Evolutionary conservation across 2,888 invertebrate genomes (phyloP), one percentile per base, ranked within the genome.

Genomic region (Lamproptera curius): DNA sequence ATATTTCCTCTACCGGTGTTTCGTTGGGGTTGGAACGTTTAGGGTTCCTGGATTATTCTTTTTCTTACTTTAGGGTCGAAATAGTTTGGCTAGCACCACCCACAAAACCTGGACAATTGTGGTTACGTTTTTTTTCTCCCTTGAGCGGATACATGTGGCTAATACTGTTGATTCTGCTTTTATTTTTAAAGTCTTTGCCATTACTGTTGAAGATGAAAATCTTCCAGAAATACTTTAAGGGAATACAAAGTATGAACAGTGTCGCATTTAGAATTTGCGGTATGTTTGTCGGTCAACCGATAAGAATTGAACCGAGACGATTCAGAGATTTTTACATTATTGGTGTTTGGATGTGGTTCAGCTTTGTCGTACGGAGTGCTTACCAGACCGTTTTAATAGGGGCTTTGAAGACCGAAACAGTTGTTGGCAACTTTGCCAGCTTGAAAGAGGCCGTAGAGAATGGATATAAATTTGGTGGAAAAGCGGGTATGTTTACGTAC

Each of bases 351-450:
- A 57, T 83, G 42, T 80, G 76, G 78, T 83, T 82, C 16, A 74
- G 78, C 0, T 83, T 81, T 50, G 74, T 80, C 1, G 64, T 81
- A 2, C 68, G 82, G 28, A 81, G 67, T 52, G 78, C 74, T 6
- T 82, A 82, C 46, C 81, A 82, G 55, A 81, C 79, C 47, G 79
- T 81, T 2, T 60, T 83, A 2, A 81, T 82, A 33, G 74, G 76
- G 11, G 76, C 81, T 5, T 40, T 82, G 2, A 81, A 82, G 59
- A 76, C 75, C 0, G 79, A 83, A 3, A 62, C 63, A 0, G 40
- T 69, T 1, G 58, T 67, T 0, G 82, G 76, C 0, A 73, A 74
- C 38, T 82, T 75, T 31, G 60, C 57, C 0, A 70, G 69, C 49
- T 57, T 81, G 10, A 67, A 67, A 47, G 79, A 80, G 58, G 65